Conservation (phyloP, 1,140 invertebrate genomes). For the Dryas iulia region DNA sequence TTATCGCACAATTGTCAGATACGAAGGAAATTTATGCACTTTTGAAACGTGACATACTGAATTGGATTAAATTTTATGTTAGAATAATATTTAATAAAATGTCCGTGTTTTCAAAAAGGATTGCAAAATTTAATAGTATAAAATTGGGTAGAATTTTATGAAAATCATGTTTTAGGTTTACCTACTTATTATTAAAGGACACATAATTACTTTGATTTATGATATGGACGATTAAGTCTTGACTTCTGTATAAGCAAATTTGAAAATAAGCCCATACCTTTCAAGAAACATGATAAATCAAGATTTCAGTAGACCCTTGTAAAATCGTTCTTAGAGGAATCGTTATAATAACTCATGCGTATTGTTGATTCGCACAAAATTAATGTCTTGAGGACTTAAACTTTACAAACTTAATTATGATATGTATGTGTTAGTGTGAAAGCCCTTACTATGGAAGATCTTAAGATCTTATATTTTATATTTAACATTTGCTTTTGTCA, state of each 20-base stretch:
- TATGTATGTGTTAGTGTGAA: too few species aligned
- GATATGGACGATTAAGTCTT: not conserved
- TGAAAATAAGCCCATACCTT: not conserved
- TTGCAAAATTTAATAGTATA: too few species aligned
- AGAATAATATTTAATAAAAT: too few species aligned
- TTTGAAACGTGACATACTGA: not conserved
- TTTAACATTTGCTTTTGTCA: too few species aligned
- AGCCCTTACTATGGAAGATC: too few species aligned
- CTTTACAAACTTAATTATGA: not conserved
- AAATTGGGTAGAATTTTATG: too few species aligned
- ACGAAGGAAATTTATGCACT: constrained; percentile 10
- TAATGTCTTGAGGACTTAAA: not conserved
- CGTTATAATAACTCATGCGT: not conserved
- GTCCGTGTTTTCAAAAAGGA: too few species aligned
- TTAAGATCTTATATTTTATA: too few species aligned
- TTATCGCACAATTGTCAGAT: not conserved
- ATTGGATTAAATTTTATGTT: too few species aligned
- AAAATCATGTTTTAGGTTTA: not conserved
- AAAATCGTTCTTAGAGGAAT: not conserved
- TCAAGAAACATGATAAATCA: not conserved
- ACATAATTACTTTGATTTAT: too few species aligned
- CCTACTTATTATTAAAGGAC: too few species aligned
- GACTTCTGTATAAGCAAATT: not conserved
- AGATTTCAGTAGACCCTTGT: not conserved
- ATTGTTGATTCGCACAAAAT: not conserved